Base-by-base conservation (phyloP, 2,888 invertebrate genomes). In the Sphecodes monilicornis region DNA sequence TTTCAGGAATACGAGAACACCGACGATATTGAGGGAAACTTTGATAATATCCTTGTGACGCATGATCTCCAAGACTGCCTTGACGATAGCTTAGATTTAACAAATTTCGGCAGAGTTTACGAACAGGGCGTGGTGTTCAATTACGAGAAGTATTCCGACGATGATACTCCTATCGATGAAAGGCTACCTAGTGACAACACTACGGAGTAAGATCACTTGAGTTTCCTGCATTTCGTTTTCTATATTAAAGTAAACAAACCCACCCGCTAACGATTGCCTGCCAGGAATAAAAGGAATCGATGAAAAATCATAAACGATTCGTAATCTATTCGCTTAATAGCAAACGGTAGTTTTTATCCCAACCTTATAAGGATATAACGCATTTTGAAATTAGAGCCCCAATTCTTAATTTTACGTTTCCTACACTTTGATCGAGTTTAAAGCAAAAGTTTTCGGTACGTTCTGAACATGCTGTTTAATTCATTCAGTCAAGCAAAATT, bases 31-130 rank as follows among this genome's bases (percentile, higher is more conserved):
- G 92, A 90, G 57, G 91, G 87, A 41, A 94, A 93, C 87, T 95
- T 95, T 88, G 93, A 95, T 85, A 95, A 94, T 90, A 95, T 96
- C 84, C 93, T 95, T 72, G 95, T 95, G 90, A 95, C 95, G 64
- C 95, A 95, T 89, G 96, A 96, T 91, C 93, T 96, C 78, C 95
- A 96, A 91, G 95, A 96, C 90, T 96, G 95, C 88, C 93, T 96
- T 60, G 96, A 95, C 82, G 95, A 95, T 78, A 95, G 94, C 85
- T 93, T 95, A 43, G 95, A 95, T 84, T 88, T 95, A 39, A 92
- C 94, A 16, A 94, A 93, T 86, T 96, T 96, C 88, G 95, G 95
- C 77, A 95, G 95, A 90, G 95, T 95, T 83, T 95, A 95, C 91
- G 95, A 95, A 80, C 95, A 95, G 89, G 92, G 81, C 32, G 71